These are phyloP conservation scores for Cerastoderma edule DNA, from an alignment of 2,888 invertebrate genomes.

Conservation along the genomic window DNA sequence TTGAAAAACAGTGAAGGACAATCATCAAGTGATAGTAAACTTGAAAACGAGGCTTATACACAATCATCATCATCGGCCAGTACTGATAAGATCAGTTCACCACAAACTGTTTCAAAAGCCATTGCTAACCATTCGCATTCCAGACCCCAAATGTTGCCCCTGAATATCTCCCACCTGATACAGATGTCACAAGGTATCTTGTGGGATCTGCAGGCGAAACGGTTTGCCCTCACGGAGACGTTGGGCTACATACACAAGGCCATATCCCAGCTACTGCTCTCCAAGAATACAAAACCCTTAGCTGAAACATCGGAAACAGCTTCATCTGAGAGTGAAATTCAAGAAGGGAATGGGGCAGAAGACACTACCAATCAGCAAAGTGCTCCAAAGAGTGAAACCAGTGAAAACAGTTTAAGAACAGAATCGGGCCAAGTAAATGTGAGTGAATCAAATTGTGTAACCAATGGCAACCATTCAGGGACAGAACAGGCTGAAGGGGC, in stretches of 20 bases:
- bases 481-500: conserved; percentile 12
- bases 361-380: not conserved
- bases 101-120: conserved; percentile 13
- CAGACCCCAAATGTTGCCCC: conserved; percentile 13
- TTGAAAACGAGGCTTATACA: not conserved
- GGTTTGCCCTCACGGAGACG: conserved; percentile 76
- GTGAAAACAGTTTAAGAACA: not conserved
- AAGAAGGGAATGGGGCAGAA: not conserved
- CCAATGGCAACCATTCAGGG: not conserved
- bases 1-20: no score
- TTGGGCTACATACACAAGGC: conserved; percentile 78
- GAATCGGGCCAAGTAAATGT: not conserved
- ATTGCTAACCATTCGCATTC: conserved; percentile 1
- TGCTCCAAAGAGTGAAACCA: not conserved
- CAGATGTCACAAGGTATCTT: conserved; percentile 73
- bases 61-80: not conserved
- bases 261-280: conserved; percentile 75
- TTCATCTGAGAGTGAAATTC: not conserved
- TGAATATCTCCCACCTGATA: conserved; percentile 57
- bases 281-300: conserved; percentile 55
- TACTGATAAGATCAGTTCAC: not conserved
- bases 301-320: not conserved
- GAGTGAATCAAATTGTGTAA: not conserved
- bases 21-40: no score
- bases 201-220: conserved; percentile 79